Evolutionary conservation across 2,797 vertebrate genomes (phyloP), one percentile per base, ranked within the genome.

Genomic region (Channa striata): DNA sequence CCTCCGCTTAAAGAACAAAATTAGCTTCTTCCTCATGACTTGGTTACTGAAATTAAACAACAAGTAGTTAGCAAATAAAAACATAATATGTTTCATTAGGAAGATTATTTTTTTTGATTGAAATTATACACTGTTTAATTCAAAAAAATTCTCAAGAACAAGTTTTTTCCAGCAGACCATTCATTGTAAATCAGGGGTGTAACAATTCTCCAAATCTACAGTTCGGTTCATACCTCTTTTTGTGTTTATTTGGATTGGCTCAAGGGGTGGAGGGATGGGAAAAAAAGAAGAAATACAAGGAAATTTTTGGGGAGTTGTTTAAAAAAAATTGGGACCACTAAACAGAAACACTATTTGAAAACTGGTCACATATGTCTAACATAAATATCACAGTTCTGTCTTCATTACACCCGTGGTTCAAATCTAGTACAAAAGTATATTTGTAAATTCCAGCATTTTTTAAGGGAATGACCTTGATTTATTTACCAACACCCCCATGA

Each of bases 21-120:
- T 99, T 77, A 99, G 94, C 93, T 99, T 99, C 90, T 99, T 98
- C 93, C 98, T 96, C 98, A 99, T 99, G 89, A 99, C 95, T 93
- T 99, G 98, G 92, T 99, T 99, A 84, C 98, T 99, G 90, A 59
- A 92, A 92, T 47, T 89, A 69, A 89, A 89, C 72, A 90, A 69
- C 33, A 77, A 7, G 16, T 25, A 33, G 48, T 77, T 9, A 44
- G 19, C 11, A 12, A 20, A 20, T 20, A 5, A 47, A 47, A 19
- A 47, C n/a, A 47, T 47, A 11, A 21, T 10, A 11, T 47, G 9
- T 8, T 5, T 47, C 11, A 11, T 47, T 47, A 21, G 8, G 9
- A 46, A 30, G 50, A 19, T 14, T 2, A 43, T n/a, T 39, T n/a
- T n/a, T n/a, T n/a, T n/a, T n/a, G n/a, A n/a, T n/a, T n/a, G 9